These are phyloP conservation scores for Platycheirus rosarum DNA, from an alignment of 2,888 invertebrate genomes.

Conservation along the genomic window DNA sequence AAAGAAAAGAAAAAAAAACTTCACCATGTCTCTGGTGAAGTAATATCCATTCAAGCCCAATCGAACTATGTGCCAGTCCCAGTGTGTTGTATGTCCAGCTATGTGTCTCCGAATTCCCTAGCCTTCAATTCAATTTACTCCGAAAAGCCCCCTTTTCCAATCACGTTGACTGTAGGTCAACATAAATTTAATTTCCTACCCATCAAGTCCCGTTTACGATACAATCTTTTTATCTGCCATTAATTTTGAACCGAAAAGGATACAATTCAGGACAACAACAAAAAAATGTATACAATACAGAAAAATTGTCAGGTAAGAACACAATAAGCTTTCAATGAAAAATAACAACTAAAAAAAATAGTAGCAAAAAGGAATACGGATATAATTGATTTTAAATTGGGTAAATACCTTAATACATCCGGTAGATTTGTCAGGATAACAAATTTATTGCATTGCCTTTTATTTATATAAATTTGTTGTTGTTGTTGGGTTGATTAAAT, in stretches of 20 bases:
- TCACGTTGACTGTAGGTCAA: slow-evolving; percentile 37
- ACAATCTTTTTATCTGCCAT: slow-evolving; percentile 73
- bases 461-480: background rate
- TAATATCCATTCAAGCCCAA: slow-evolving; percentile 17
- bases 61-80: slow-evolving; percentile 4
- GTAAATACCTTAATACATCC: slow-evolving; percentile 69
- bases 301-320: background rate
- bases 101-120: slow-evolving; percentile 39
- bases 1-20: background rate
- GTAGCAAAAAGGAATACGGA: slow-evolving; percentile 32
- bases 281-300: slow-evolving; percentile 3
- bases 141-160: slow-evolving; percentile 38
- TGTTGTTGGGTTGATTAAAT: slow-evolving; percentile 21
- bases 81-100: background rate
- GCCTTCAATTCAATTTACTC: slow-evolving; percentile 56
- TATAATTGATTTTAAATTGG: slow-evolving; percentile 73
- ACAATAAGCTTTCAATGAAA: slow-evolving; percentile 10
- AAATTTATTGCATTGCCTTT: slow-evolving; percentile 65
- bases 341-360: slow-evolving; percentile 27
- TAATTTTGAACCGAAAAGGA: slow-evolving; percentile 56
- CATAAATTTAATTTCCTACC: slow-evolving; percentile 43
- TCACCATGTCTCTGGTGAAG: slow-evolving; percentile 5
- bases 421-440: slow-evolving; percentile 73
- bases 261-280: slow-evolving; percentile 28
- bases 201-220: slow-evolving; percentile 39